These are phyloP conservation scores for Drosophila athabasca DNA, from an alignment of 1,140 invertebrate species.

Conservation along the genomic window DNA sequence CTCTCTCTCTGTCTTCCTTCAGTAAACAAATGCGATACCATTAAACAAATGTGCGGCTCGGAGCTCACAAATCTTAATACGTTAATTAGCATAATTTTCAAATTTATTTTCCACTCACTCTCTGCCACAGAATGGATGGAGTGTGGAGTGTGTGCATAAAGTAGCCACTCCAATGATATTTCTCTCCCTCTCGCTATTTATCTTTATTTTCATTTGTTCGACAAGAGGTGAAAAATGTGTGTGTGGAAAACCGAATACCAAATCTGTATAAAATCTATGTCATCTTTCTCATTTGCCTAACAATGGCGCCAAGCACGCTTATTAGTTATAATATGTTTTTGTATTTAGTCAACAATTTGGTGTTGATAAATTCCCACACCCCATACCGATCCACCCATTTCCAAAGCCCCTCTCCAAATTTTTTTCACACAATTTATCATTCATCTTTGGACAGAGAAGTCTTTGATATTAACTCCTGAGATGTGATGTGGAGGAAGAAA, in stretches of 20 bases:
- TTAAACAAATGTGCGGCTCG: constrained; percentile 50
- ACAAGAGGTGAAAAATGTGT: constrained; percentile 53
- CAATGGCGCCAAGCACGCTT: constrained; percentile 64
- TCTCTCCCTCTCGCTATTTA: neutral
- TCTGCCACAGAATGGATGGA: constrained; percentile 7
- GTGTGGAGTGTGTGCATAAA: constrained; percentile 41
- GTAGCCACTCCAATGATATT: constrained; percentile 54
- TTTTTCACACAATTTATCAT: constrained; percentile 72
- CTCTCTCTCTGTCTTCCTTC: neutral
- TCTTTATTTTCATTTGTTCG: constrained; percentile 24
- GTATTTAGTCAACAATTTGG: constrained; percentile 62
- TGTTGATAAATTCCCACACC: constrained; percentile 53
- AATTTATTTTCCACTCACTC: constrained; percentile 67
- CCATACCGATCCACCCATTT: constrained; percentile 5
- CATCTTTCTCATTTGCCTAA: constrained; percentile 67
- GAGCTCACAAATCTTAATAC: constrained; percentile 58
- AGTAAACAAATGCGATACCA: constrained; percentile 54
- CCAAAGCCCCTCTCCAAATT: constrained; percentile 10
- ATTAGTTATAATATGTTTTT: constrained; percentile 71
- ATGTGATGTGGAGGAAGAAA: neutral
- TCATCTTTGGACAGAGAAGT: neutral
- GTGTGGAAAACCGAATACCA: constrained; percentile 12
- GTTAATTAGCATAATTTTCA: constrained; percentile 70
- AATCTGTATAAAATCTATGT: constrained; percentile 13
- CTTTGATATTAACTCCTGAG: constrained; percentile 37